These are phyloP conservation scores for Hymenochirus boettgeri DNA, from an alignment of 2,113 vertebrate genomes.

Conservation along the genomic window DNA sequence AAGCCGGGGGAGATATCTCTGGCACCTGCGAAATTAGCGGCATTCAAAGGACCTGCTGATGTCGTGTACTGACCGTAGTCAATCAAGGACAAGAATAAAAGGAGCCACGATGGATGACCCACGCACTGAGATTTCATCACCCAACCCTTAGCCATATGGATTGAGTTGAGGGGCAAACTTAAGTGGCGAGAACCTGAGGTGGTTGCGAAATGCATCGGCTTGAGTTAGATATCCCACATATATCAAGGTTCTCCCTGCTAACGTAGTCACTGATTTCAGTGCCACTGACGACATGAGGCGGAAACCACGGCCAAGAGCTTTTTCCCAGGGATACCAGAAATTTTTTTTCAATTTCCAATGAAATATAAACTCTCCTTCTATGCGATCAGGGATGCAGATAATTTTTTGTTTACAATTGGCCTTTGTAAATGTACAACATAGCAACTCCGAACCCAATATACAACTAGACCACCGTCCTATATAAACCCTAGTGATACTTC, in stretches of 20 bases:
- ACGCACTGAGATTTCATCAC: slow-evolving; percentile 10
- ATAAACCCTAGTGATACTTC: too few species aligned
- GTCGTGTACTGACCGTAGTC: background rate
- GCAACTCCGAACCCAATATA: too few species aligned
- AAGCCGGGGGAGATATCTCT: slow-evolving; percentile 2
- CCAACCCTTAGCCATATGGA: slow-evolving; percentile 33
- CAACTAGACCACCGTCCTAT: too few species aligned
- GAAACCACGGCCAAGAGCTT: too few species aligned
- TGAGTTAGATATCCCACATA: slow-evolving; percentile 31
- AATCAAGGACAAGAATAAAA: slow-evolving; percentile 16
- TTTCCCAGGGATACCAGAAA: too few species aligned
- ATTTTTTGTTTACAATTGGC: too few species aligned
- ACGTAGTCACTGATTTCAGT: slow-evolving; percentile 1
- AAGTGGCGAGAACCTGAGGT: slow-evolving; percentile 8
- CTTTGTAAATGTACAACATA: too few species aligned
- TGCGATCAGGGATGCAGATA: too few species aligned
- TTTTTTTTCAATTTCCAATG: too few species aligned
- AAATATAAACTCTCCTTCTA: too few species aligned
- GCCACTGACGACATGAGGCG: background rate
- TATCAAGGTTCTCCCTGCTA: slow-evolving; percentile 29
- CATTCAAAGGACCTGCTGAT: slow-evolving; percentile 8
- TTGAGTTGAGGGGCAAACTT: background rate
- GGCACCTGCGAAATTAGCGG: slow-evolving; percentile 4
- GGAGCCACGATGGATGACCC: slow-evolving; percentile 30
- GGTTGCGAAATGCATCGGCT: slow-evolving; percentile 28